Conservation (phyloP, 2,888 invertebrate species). For the Crossocerus cetratus region DNA sequence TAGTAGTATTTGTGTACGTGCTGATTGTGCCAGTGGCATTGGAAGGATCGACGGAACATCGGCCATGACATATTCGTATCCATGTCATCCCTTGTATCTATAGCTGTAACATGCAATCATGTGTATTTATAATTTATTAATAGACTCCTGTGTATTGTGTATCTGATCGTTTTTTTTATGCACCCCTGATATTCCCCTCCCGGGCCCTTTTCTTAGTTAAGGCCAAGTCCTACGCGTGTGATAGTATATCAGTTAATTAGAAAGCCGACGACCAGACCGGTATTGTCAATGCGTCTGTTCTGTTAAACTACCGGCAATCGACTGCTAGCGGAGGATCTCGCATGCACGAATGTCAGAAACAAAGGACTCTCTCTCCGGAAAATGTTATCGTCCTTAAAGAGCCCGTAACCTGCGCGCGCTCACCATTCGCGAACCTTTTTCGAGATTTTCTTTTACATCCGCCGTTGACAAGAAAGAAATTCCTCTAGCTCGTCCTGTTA, state of each 20-base stretch:
- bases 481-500: constrained; percentile 11
- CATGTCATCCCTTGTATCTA: constrained; percentile 55
- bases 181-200: neutral
- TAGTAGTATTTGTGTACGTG: neutral
- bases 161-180: constrained; percentile 17
- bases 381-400: constrained; percentile 40
- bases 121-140: constrained; percentile 61
- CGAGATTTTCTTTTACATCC: constrained; percentile 21
- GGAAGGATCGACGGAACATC: no score
- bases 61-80: constrained; percentile 24
- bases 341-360: constrained; percentile 13
- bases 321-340: no score
- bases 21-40: neutral
- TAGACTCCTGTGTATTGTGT: constrained; percentile 39
- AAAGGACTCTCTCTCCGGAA: constrained; percentile 22
- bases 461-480: constrained; percentile 24
- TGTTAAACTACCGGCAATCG: no score
- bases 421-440: constrained; percentile 31
- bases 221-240: no score
- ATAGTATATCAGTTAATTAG: no score
- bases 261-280: no score
- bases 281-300: no score
- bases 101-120: constrained; percentile 52
- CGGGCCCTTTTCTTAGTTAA: no score
- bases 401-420: constrained; percentile 36